These are phyloP conservation scores for Tenodera sinensis DNA, from an alignment of 2,888 invertebrate species.

Conservation along the genomic window DNA sequence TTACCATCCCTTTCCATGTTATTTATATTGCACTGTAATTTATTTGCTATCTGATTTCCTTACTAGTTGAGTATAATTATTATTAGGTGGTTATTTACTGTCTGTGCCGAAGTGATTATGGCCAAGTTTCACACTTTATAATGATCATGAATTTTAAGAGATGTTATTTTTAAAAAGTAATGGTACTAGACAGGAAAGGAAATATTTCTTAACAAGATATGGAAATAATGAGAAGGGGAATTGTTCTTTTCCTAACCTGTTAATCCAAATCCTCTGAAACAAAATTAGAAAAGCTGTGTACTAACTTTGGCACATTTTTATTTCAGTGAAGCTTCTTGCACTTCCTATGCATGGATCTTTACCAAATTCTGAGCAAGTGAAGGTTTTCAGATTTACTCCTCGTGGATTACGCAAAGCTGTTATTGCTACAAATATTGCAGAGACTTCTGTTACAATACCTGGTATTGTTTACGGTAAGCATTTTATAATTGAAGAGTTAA, in stretches of 20 bases:
- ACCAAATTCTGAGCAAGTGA: conserved; percentile 79
- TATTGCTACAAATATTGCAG: conserved; percentile 93
- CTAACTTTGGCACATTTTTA: conserved; percentile 15
- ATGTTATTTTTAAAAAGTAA: background rate
- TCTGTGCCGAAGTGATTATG: too few species aligned
- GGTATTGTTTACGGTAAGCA: conserved; percentile 81
- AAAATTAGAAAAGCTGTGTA: background rate
- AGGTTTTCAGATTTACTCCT: conserved; percentile 73
- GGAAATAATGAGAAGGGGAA: background rate
- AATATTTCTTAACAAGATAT: too few species aligned
- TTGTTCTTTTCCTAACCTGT: background rate
- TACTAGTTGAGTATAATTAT: too few species aligned
- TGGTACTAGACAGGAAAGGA: too few species aligned
- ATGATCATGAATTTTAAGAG: too few species aligned
- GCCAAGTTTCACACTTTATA: too few species aligned
- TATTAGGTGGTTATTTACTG: too few species aligned
- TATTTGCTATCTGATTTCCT: too few species aligned
- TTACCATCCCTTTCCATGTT: too few species aligned
- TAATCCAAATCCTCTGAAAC: background rate
- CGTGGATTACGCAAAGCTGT: conserved; percentile 81
- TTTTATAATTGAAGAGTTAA: background rate
- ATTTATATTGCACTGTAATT: too few species aligned
- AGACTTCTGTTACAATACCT: conserved; percentile 92
- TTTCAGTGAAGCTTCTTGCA: conserved; percentile 56
- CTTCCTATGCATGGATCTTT: conserved; percentile 92